A percentile compares a stretch with the other conserved stretches of the same genome.
These are phyloP conservation scores for Encarsia formosa DNA, from an alignment of 2,888 invertebrate genomes.

Conservation along the genomic window DNA sequence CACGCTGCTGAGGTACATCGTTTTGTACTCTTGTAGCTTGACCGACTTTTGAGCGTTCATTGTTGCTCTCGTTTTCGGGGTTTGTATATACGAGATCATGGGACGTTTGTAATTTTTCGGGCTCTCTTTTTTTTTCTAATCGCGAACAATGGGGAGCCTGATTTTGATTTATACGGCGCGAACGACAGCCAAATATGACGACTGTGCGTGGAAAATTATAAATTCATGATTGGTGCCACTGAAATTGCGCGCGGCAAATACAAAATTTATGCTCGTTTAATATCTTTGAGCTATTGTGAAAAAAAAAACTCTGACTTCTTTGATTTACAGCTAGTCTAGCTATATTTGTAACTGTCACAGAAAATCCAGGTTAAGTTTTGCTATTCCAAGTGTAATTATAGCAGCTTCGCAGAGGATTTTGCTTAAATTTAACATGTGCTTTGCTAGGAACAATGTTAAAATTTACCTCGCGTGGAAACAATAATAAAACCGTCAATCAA, in stretches of 20 bases:
- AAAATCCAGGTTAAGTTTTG: too few relatives aligned
- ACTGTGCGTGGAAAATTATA: constrained; percentile 48
- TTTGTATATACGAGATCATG: not conserved
- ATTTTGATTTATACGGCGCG: constrained; percentile 52
- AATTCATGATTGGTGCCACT: constrained; percentile 40
- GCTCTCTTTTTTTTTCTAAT: not conserved
- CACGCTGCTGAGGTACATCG: constrained; percentile 37
- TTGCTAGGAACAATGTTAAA: too few relatives aligned
- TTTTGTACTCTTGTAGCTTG: constrained; percentile 37
- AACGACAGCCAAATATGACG: constrained; percentile 46
- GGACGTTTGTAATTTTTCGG: not conserved
- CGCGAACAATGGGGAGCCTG: constrained; percentile 45
- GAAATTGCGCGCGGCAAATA: not conserved
- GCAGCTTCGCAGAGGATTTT: too few relatives aligned
- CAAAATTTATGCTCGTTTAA: not conserved
- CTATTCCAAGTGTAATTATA: too few relatives aligned
- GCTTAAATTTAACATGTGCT: too few relatives aligned
- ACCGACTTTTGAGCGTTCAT: constrained; percentile 44
- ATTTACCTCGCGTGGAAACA: too few relatives aligned
- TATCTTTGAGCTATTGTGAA: too few relatives aligned
- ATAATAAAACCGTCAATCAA: too few relatives aligned
- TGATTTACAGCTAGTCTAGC: too few relatives aligned
- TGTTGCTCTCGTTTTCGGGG: constrained; percentile 19
- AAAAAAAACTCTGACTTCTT: too few relatives aligned
- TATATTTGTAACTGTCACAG: too few relatives aligned